Conservation (phyloP, 2,113 vertebrate genomes). For the Tenrec ecaudatus region DNA sequence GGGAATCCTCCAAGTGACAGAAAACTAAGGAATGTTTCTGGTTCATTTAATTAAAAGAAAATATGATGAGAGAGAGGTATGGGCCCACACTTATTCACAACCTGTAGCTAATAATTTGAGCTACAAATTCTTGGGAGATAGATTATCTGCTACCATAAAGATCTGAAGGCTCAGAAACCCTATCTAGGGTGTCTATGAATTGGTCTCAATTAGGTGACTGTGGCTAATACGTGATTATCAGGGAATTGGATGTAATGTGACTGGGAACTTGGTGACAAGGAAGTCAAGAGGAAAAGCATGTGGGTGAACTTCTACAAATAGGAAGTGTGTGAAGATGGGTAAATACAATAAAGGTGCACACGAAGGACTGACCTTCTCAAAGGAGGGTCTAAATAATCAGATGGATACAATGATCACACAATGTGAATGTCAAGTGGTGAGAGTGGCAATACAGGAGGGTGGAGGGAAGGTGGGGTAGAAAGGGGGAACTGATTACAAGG, state of each 20-base stretch:
- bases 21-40: neutral
- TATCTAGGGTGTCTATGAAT: too few relatives aligned
- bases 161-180: too few relatives aligned
- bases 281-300: neutral
- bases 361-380: neutral
- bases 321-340: neutral
- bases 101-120: neutral
- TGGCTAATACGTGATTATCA: neutral
- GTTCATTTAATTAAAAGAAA: neutral
- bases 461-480: too few relatives aligned
- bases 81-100: neutral
- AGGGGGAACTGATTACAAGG: too few relatives aligned
- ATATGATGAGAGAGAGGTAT: neutral
- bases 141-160: too few relatives aligned
- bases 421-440: neutral
- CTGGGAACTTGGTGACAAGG: neutral
- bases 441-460: too few relatives aligned
- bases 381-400: neutral
- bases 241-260: neutral
- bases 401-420: neutral
- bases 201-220: too few relatives aligned
- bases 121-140: too few relatives aligned
- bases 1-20: neutral
- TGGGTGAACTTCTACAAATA: neutral
- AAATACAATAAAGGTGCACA: neutral